These are phyloP conservation scores for Cricetomys ansorgei DNA, from an alignment of 2,113 vertebrate genomes.

Conservation along the genomic window DNA sequence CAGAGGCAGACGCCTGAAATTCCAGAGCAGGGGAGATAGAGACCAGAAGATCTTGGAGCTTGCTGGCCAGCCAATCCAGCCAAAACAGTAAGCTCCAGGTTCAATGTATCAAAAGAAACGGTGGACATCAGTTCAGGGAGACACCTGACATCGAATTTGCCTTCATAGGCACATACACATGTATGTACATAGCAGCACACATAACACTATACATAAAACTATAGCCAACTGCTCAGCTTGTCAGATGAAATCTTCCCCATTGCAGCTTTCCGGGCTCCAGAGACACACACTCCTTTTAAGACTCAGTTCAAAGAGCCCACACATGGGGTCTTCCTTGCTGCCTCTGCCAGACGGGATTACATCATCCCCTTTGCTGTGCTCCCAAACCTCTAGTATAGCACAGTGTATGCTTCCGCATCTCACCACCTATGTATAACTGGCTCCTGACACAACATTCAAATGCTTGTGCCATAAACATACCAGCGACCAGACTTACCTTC, in stretches of 20 bases:
- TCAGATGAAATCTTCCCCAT: not conserved
- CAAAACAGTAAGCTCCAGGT: not conserved
- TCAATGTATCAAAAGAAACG: not conserved
- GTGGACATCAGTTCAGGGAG: not conserved
- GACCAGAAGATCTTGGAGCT: not conserved
- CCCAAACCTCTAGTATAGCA: not conserved
- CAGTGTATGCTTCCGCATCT: not conserved
- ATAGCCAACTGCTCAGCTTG: not conserved
- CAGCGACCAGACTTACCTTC: not conserved
- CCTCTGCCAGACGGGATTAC: not conserved
- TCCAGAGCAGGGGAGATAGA: not conserved
- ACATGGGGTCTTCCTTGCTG: not conserved
- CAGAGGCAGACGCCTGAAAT: not conserved
- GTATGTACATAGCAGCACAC: not conserved
- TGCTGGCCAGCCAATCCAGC: not conserved
- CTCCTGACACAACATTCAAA: not conserved
- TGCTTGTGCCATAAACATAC: not conserved
- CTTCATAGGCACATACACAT: not conserved
- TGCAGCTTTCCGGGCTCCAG: not conserved
- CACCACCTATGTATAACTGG: not conserved
- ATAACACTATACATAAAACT: too few species aligned
- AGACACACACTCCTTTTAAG: not conserved
- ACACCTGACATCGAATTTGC: not conserved
- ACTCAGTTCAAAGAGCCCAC: not conserved
- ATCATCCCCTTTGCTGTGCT: not conserved